Base-by-base conservation (phyloP, 2,888 invertebrate species). In the Monopis laevigella region DNA sequence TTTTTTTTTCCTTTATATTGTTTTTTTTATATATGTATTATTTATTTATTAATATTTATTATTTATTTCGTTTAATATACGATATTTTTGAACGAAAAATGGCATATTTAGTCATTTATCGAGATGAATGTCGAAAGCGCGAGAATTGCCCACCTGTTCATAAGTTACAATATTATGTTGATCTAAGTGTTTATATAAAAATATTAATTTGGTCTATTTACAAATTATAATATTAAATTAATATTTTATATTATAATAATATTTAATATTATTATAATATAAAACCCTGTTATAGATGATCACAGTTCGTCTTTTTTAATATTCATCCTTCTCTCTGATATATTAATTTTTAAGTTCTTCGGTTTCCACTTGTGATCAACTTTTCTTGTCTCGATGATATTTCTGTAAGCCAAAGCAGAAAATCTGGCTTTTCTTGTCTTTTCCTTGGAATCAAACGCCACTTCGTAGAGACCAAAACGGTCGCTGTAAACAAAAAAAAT, bases 401-500 rank as follows among this genome's bases (percentile, higher is more conserved):
- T 62, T 41, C 82, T 82, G 56, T 75, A 86, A 1, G 82, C 82
- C 8, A 75, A 55, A 0, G 85, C 85, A 0, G 90, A 88, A 2
- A 82, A 63, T 46, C 89, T 85, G 0, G 87, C 82, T 1, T 82
- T 84, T 38, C 90, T 72, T 1, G 78, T 82, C 45, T 84, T 83
- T 1, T 81, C 59, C 0, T 84, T 81, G 12, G 85, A 83, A 1
- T 68, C 75, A 51, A 88, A 89, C 54, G 90, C 85, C 2, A 90
- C 88, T 46, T 85, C 81, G 54, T 86, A 87, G 0, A 90, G 59
- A 1, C 90, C 90, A 54, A 88, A 90, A 43, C 83, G 82, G 56
- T 84, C 83, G 13, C 77, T 78, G 56, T 2, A 62, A 60, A 11
- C 43, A 21, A n/a, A n/a, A n/a, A n/a, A n/a, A n/a, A n/a, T n/a